Percentiles rank a stretch among this genome's conserved stretches.
Evolutionary conservation across 2,113 vertebrate genomes (phyloP).

Genomic region (Condylura cristata): DNA sequence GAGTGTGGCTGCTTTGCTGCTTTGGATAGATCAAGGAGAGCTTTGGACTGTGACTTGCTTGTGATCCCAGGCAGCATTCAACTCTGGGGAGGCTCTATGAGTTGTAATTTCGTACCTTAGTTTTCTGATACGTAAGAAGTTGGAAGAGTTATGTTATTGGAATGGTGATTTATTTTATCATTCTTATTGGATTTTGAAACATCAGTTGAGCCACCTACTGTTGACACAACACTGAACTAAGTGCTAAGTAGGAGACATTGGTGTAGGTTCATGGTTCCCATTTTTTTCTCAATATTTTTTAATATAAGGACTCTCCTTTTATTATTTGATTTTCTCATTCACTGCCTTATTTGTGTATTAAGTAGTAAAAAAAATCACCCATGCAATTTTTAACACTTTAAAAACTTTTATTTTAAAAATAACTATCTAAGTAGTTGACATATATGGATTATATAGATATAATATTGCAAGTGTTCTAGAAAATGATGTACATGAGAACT

Average conservation of each 20-base stretch:
- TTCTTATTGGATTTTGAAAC: not conserved
- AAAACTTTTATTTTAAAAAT: not conserved
- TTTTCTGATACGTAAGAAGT: slow-evolving; percentile 4
- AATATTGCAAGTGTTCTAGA: not conserved
- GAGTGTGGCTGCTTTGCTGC: slow-evolving; percentile 79
- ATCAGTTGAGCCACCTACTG: not conserved
- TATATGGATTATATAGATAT: not conserved
- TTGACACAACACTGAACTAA: not conserved
- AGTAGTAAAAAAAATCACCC: not conserved
- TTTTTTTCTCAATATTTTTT: not conserved
- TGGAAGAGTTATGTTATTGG: not conserved
- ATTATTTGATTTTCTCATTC: not conserved
- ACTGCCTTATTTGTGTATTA: not conserved
- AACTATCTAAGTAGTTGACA: not conserved
- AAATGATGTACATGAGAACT: not conserved
- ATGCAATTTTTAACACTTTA: not conserved
- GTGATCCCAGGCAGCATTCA: slow-evolving; percentile 72
- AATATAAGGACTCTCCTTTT: not conserved
- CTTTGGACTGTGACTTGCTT: slow-evolving; percentile 53
- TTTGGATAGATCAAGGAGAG: slow-evolving; percentile 82
- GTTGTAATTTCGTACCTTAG: not conserved
- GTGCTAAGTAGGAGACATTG: not conserved
- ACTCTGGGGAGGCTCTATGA: slow-evolving; percentile 47
- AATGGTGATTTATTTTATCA: not conserved
- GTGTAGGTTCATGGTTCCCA: not conserved